Percentiles rank a stretch among this genome's conserved stretches.
These are phyloP conservation scores for Synergus gifuensis DNA, from an alignment of 2,888 invertebrate species.

Conservation along the genomic window DNA sequence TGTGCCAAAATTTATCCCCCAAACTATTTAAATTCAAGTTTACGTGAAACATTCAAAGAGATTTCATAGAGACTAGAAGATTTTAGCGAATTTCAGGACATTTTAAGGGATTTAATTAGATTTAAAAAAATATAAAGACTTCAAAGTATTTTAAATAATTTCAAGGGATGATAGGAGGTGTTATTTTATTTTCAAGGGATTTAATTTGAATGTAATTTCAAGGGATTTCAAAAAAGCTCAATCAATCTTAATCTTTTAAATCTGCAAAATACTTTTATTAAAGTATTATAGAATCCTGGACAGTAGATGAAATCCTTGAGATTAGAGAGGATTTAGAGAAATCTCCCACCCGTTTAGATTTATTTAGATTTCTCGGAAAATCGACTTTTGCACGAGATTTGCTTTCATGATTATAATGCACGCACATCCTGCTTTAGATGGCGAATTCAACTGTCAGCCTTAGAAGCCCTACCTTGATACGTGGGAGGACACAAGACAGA, in stretches of 20 bases:
- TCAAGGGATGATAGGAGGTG: too few species aligned
- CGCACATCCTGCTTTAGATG: conserved; percentile 8
- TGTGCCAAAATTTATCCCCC: background rate
- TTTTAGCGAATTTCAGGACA: too few species aligned
- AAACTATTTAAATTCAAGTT: too few species aligned
- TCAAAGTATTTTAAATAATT: background rate
- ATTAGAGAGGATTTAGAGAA: conserved; percentile 24
- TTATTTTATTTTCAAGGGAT: too few species aligned
- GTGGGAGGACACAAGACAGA: conserved; percentile 42
- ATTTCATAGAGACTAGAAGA: too few species aligned
- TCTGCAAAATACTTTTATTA: background rate
- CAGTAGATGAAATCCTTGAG: conserved; percentile 9
- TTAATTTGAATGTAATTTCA: too few species aligned
- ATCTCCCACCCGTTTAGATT: background rate
- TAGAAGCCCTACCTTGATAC: conserved; percentile 36
- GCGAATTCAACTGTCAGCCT: conserved; percentile 37
- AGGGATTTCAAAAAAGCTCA: too few species aligned
- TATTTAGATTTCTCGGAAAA: conserved; percentile 20
- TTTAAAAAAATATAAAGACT: background rate
- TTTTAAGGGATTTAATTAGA: too few species aligned
- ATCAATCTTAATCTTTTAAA: too few species aligned
- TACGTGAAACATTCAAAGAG: too few species aligned
- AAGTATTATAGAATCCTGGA: background rate
- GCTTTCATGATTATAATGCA: conserved; percentile 39
- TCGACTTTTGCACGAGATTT: conserved; percentile 29